Evolutionary conservation across 2,888 invertebrate genomes (phyloP).

Genomic region (Ctenicera cuprea): DNA sequence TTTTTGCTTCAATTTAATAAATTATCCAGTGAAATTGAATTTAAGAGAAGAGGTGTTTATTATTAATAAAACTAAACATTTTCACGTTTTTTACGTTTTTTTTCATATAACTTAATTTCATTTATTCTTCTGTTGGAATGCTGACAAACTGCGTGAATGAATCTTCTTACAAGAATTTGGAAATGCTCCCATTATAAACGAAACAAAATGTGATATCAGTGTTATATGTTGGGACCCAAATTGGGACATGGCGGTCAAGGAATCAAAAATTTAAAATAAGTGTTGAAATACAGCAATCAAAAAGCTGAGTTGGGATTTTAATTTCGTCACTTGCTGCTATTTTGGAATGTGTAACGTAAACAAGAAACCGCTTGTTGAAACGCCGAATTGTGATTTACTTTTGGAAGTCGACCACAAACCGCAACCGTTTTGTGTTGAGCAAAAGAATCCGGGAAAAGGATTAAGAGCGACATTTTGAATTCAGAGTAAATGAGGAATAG

Average conservation of each 20-base stretch:
- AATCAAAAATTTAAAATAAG: not conserved
- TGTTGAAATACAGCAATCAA: not conserved
- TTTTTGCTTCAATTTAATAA: too few species aligned
- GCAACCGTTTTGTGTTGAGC: not conserved
- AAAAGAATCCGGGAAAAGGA: not conserved
- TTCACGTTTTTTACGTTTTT: too few species aligned
- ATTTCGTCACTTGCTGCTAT: not conserved
- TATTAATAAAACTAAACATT: too few species aligned
- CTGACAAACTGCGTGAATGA: too few species aligned
- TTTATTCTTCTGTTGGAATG: too few species aligned
- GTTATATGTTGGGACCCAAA: too few species aligned
- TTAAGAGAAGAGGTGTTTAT: too few species aligned
- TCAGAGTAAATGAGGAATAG: not conserved
- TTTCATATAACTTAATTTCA: too few species aligned
- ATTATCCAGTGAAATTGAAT: too few species aligned
- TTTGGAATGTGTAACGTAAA: not conserved
- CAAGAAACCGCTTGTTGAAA: conserved; percentile 1
- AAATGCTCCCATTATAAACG: too few species aligned
- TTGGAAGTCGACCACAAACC: conserved; percentile 27
- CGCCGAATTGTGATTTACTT: conserved; percentile 20
- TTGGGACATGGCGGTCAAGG: not conserved
- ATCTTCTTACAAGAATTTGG: too few species aligned
- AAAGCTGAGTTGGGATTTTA: not conserved
- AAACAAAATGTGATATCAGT: too few species aligned
- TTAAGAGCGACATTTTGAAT: conserved; percentile 7